Percentiles rank a stretch among this genome's conserved stretches.
phyloP scores from a whole-genome alignment of 2,113 vertebrate genomes.

The Lasiurus borealis region DNA sequence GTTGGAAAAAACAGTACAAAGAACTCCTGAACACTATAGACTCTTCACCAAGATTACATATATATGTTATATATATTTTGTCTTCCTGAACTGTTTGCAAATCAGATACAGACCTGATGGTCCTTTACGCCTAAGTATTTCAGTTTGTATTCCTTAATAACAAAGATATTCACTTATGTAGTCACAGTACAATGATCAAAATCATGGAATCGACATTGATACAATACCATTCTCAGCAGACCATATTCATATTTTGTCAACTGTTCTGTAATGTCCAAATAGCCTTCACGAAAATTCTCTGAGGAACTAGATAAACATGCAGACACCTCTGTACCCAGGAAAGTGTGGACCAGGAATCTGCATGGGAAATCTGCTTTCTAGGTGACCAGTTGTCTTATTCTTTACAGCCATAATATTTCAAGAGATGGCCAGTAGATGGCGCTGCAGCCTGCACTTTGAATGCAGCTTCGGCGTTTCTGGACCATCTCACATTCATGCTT shows the following conservation, averaged over 20 bases:
- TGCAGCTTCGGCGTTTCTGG: fast-evolving
- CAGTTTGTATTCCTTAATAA: background rate
- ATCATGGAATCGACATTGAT: background rate
- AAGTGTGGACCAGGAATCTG: background rate
- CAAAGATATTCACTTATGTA: background rate
- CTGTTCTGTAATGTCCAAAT: background rate
- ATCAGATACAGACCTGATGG: background rate
- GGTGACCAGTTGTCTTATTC: background rate
- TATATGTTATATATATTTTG: background rate
- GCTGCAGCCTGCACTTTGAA: slow-evolving; percentile 12
- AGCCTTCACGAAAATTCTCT: background rate
- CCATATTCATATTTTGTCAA: background rate
- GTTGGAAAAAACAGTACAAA: background rate
- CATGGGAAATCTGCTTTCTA: background rate
- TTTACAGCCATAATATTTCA: background rate
- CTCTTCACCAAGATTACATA: background rate
- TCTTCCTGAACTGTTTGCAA: background rate
- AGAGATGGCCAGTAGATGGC: slow-evolving; percentile 33
- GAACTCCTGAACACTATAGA: background rate
- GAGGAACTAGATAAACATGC: background rate
- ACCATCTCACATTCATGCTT: fast-evolving
- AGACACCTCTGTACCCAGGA: background rate
- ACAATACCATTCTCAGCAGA: background rate
- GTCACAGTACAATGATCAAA: background rate
- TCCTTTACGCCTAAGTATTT: background rate